Conservation (phyloP, 2,888 invertebrate genomes). For the Xanthorhoe spadicearia region DNA sequence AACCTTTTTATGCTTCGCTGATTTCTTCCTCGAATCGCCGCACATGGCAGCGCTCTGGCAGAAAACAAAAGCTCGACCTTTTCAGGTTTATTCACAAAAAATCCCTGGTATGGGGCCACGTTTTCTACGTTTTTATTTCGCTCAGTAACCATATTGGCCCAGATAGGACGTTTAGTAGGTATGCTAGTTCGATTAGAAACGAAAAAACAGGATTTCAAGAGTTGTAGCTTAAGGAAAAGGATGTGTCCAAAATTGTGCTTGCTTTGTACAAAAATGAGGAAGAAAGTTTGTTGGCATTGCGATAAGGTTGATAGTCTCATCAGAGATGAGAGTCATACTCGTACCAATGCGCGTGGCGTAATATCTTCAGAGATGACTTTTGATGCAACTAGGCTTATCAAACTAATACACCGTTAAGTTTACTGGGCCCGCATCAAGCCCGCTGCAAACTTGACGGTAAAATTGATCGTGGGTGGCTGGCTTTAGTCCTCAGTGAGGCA, state of each 20-base stretch:
- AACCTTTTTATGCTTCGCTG: constrained; percentile 46
- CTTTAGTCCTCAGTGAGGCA: constrained; percentile 30
- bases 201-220: too few relatives aligned
- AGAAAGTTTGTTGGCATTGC: not conserved
- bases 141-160: constrained; percentile 55
- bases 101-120: constrained; percentile 66
- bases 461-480: too few relatives aligned
- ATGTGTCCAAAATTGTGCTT: too few relatives aligned
- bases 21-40: constrained; percentile 54
- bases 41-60: constrained; percentile 63
- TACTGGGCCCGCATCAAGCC: too few relatives aligned
- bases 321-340: too few relatives aligned
- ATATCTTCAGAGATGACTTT: not conserved
- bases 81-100: constrained; percentile 77
- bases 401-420: too few relatives aligned
- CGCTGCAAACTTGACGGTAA: too few relatives aligned
- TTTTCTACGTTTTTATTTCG: constrained; percentile 48
- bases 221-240: too few relatives aligned
- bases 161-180: constrained; percentile 35
- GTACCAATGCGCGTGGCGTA: not conserved
- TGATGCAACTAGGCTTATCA: too few relatives aligned
- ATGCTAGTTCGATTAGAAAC: not conserved
- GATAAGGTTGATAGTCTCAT: not conserved
- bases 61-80: constrained; percentile 76
- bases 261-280: too few relatives aligned